Evolutionary conservation across 2,888 invertebrate species (phyloP).

Genomic region (Amphiduros pacificus): DNA sequence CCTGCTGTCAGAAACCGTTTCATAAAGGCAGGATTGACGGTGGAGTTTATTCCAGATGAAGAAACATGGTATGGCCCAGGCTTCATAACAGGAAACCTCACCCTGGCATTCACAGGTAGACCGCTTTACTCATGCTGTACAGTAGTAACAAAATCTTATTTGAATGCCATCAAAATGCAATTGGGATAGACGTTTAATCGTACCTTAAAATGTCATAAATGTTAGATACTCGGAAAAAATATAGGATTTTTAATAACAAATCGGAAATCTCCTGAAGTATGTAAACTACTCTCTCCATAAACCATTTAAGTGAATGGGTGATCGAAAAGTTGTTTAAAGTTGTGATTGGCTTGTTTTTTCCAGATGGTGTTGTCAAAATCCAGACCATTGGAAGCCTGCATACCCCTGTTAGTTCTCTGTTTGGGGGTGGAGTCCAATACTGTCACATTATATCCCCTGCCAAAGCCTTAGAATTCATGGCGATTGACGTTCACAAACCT

Average conservation of each 20-base stretch:
- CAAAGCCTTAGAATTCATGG: constrained; percentile 6
- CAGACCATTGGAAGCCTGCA: neutral
- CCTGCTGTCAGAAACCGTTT: neutral
- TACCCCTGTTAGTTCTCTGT: neutral
- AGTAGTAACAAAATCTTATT: neutral
- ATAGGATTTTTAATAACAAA: no score
- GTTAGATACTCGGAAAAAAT: no score
- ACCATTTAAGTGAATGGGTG: no score
- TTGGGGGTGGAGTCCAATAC: constrained; percentile 3
- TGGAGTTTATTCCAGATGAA: neutral
- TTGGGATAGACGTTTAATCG: no score
- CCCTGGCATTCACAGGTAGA: neutral
- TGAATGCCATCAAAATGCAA: no score
- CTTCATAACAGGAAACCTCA: neutral
- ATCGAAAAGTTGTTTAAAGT: no score
- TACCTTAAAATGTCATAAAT: no score
- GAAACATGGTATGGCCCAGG: neutral
- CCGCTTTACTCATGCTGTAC: neutral
- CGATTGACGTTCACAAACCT: no score
- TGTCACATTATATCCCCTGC: constrained; percentile 11
- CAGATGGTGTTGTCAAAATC: neutral
- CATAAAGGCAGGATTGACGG: neutral
- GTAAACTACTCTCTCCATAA: no score
- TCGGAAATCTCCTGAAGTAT: no score
- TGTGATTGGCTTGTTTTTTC: no score